Conservation (phyloP, 2,888 invertebrate genomes). For the Drosophila paramelanica region DNA sequence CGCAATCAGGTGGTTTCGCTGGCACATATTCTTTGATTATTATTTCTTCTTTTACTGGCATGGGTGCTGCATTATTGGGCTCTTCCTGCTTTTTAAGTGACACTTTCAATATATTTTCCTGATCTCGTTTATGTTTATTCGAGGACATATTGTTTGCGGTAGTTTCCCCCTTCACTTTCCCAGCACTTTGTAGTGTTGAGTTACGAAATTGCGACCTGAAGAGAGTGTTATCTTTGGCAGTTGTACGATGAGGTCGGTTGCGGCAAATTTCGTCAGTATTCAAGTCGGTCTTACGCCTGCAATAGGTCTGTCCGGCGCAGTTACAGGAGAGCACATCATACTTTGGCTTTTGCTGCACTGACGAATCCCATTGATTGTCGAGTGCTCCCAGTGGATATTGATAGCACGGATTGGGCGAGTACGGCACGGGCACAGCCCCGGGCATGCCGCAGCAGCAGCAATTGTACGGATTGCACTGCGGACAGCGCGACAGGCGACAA, state of each 20-base stretch:
- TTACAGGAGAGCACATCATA: not conserved
- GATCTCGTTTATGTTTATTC: not conserved
- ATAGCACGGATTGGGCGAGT: not conserved
- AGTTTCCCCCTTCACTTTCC: not conserved
- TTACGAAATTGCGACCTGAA: not conserved
- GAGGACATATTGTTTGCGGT: not conserved
- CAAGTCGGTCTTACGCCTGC: slow-evolving; percentile 29
- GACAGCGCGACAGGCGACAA: not conserved
- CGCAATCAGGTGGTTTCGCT: not conserved
- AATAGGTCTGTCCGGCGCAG: not conserved
- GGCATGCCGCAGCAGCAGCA: not conserved
- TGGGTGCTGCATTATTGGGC: too few species aligned
- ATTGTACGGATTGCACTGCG: not conserved
- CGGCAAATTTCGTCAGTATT: slow-evolving; percentile 33
- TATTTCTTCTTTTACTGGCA: not conserved
- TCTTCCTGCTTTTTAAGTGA: slow-evolving; percentile 6
- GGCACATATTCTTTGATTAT: not conserved
- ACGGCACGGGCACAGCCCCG: not conserved
- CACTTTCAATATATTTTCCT: not conserved
- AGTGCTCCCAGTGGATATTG: slow-evolving; percentile 2
- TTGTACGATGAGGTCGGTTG: not conserved
- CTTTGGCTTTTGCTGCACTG: not conserved
- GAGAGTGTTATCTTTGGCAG: not conserved
- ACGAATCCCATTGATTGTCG: not conserved
- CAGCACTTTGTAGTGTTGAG: too few species aligned